phyloP scores from a whole-genome alignment of 2,113 vertebrate species.

The Erythrocercus mccallii region DNA sequence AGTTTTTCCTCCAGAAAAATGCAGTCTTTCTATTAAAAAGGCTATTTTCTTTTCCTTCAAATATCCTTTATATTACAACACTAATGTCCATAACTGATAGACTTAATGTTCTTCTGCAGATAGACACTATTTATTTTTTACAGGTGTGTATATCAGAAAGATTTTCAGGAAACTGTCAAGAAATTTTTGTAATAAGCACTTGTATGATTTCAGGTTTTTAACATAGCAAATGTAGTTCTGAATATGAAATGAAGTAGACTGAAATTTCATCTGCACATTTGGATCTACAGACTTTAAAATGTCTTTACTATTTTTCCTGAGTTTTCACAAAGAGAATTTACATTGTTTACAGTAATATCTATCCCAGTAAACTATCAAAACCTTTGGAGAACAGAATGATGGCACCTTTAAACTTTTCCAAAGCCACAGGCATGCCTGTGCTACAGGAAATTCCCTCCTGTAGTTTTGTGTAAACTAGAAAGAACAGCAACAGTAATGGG shows the following conservation, averaged over 20 bases:
- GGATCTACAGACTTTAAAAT: not conserved
- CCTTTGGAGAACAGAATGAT: not conserved
- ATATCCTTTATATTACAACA: not conserved
- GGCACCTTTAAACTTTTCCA: not conserved
- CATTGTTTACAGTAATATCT: not conserved
- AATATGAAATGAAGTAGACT: not conserved
- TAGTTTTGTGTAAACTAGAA: not conserved
- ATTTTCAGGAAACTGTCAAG: not conserved
- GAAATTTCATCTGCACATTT: not conserved
- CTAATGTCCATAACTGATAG: not conserved
- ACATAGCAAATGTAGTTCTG: not conserved
- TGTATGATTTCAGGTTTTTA: not conserved
- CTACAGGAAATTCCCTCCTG: not conserved
- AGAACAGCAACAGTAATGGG: not conserved
- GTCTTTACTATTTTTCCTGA: not conserved
- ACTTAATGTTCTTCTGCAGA: not conserved
- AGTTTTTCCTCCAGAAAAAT: not conserved
- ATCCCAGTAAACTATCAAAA: not conserved
- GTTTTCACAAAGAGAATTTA: not conserved
- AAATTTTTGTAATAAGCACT: not conserved
- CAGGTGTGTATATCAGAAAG: not conserved
- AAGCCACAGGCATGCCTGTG: not conserved
- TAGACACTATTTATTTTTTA: not conserved
- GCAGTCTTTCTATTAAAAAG: not conserved
- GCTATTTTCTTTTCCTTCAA: not conserved